phyloP scores from a whole-genome alignment of 2,797 vertebrate species.

The Enteromius thamalakanensis region DNA sequence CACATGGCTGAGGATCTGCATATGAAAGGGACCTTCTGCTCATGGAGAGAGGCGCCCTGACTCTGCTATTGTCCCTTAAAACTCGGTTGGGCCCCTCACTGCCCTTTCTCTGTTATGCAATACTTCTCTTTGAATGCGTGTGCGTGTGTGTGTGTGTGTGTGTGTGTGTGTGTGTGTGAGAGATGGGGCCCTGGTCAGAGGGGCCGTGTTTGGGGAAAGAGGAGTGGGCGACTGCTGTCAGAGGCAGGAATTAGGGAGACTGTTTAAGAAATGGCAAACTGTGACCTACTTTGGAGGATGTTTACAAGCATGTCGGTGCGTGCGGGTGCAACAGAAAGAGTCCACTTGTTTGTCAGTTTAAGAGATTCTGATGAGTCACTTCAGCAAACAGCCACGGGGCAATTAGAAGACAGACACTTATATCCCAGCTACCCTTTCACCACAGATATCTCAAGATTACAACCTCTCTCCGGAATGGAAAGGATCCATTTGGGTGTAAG shows the following conservation, averaged over 20 bases:
- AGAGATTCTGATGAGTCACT: conserved; percentile 45
- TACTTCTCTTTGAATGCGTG: conserved; percentile 45
- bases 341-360: conserved; percentile 10
- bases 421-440: conserved; percentile 13
- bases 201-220: conserved; percentile 34
- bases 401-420: conserved; percentile 11
- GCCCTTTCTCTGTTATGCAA: conserved; percentile 65
- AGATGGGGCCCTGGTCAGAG: conserved; percentile 32
- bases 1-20: conserved; percentile 70
- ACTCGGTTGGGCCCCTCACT: conserved; percentile 57
- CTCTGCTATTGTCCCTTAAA: conserved; percentile 57
- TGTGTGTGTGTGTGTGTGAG: not conserved
- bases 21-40: conserved; percentile 75
- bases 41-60: conserved; percentile 52
- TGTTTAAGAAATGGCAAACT: conserved; percentile 64
- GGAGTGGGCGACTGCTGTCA: conserved; percentile 58
- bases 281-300: conserved; percentile 76
- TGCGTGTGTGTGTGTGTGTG: conserved; percentile 9
- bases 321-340: not conserved
- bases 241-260: conserved; percentile 55
- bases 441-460: conserved; percentile 5
- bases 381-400: not conserved
- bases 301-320: conserved; percentile 50
- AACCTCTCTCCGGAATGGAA: conserved; percentile 10
- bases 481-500: conserved; percentile 9